These are phyloP conservation scores for Borostomias antarcticus DNA, from an alignment of 2,797 vertebrate genomes.

Conservation along the genomic window DNA sequence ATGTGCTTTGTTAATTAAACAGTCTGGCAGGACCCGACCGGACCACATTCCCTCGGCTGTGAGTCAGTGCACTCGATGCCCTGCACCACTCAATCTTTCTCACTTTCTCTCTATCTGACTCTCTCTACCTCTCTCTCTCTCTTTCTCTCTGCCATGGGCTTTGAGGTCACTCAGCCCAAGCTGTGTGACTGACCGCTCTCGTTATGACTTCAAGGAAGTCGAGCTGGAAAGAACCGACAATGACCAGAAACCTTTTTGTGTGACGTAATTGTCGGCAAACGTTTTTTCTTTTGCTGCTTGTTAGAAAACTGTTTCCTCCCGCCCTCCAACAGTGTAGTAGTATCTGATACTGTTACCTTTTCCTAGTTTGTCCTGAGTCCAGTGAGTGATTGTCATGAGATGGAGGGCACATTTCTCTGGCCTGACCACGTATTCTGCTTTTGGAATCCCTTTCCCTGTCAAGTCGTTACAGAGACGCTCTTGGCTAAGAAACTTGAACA, in stretches of 20 bases:
- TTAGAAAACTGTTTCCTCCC: background rate
- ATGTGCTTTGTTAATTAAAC: slow-evolving; percentile 33
- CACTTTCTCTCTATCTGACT: background rate
- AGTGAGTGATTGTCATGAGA: background rate
- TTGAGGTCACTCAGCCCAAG: background rate
- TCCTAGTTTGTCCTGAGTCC: background rate
- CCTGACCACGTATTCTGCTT: background rate
- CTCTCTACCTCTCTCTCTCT: background rate
- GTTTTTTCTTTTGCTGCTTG: background rate
- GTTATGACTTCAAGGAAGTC: slow-evolving; percentile 2
- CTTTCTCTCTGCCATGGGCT: background rate
- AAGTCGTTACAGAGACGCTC: background rate
- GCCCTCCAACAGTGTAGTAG: no score
- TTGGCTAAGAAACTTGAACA: slow-evolving; percentile 7
- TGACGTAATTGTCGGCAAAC: background rate
- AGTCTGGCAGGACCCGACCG: background rate
- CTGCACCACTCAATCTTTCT: background rate
- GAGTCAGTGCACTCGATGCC: slow-evolving; percentile 34
- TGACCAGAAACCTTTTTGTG: background rate
- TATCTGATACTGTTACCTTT: background rate
- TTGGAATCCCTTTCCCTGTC: background rate
- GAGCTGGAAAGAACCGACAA: slow-evolving; percentile 8
- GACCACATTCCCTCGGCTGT: slow-evolving; percentile 21
- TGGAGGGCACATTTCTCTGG: background rate
- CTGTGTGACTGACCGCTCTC: background rate